Evolutionary conservation across 2,888 invertebrate species (phyloP).

Genomic region (Megastigmus dorsalis): DNA sequence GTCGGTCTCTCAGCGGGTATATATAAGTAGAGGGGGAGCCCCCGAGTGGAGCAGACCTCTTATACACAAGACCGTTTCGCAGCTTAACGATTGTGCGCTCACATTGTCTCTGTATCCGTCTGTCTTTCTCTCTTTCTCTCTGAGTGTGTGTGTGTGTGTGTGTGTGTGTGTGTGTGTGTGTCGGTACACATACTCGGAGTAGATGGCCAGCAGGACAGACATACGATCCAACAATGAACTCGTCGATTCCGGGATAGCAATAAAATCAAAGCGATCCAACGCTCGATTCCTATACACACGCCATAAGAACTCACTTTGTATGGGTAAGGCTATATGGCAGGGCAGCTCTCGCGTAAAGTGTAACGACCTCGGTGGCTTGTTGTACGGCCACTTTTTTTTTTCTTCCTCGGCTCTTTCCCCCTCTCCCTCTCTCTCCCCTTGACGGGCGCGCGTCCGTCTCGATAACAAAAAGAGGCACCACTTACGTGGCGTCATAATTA

Average conservation of each 20-base stretch:
- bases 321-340: not conserved
- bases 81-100: too few relatives aligned
- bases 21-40: too few relatives aligned
- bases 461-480: conserved; percentile 26
- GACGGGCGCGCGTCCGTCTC: not conserved
- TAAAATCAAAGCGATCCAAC: conserved; percentile 37
- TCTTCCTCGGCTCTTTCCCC: not conserved
- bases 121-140: too few relatives aligned
- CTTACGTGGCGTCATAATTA: conserved; percentile 40
- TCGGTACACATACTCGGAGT: too few relatives aligned
- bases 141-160: too few relatives aligned
- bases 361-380: conserved; percentile 38
- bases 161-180: too few relatives aligned
- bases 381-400: conserved; percentile 15
- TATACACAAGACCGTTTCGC: too few relatives aligned
- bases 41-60: too few relatives aligned
- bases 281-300: too few relatives aligned
- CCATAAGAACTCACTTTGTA: conserved; percentile 19
- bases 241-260: conserved; percentile 46
- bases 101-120: too few relatives aligned
- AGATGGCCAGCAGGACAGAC: conserved; percentile 15
- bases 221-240: conserved; percentile 40
- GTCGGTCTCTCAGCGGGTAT: too few relatives aligned
- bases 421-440: too few relatives aligned
- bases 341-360: conserved; percentile 17